These are phyloP conservation scores for Ectemnius continuus DNA, from an alignment of 2,888 invertebrate genomes.

Conservation along the genomic window DNA sequence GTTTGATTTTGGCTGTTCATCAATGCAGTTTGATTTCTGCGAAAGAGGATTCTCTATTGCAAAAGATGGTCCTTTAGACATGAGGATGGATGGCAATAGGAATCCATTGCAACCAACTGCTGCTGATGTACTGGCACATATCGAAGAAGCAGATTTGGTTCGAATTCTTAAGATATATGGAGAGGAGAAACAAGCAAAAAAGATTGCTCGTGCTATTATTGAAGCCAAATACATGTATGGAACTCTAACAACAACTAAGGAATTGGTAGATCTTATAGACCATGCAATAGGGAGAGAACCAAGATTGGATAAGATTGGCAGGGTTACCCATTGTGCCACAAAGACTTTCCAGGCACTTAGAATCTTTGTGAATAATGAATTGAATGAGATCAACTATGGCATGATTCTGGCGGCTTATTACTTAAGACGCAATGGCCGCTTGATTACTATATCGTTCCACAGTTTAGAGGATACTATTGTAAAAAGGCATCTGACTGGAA, in stretches of 20 bases:
- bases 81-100: conserved; percentile 94
- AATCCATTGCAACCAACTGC: conserved; percentile 88
- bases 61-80: conserved; percentile 93
- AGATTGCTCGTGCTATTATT: conserved; percentile 92
- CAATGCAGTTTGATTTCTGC: conserved; percentile 94
- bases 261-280: conserved; percentile 87
- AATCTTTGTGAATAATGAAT: conserved; percentile 97
- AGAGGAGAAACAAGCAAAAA: conserved; percentile 91
- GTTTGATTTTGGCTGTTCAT: conserved; percentile 96
- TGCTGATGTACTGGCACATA: conserved; percentile 90
- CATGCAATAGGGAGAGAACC: conserved; percentile 81
- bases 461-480: conserved; percentile 96
- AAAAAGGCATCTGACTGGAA: conserved; percentile 91
- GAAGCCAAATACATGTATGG: conserved; percentile 89
- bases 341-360: conserved; percentile 96
- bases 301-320: conserved; percentile 85
- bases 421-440: conserved; percentile 87
- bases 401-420: conserved; percentile 88
- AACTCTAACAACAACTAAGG: conserved; percentile 88
- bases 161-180: conserved; percentile 95
- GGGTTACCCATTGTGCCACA: conserved; percentile 90
- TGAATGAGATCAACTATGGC: conserved; percentile 95
- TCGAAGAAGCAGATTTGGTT: conserved; percentile 87
- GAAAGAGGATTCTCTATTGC: conserved; percentile 92
- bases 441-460: conserved; percentile 93